phyloP scores from a whole-genome alignment of 2,113 vertebrate genomes.

The Opisthocomus hoazin region DNA sequence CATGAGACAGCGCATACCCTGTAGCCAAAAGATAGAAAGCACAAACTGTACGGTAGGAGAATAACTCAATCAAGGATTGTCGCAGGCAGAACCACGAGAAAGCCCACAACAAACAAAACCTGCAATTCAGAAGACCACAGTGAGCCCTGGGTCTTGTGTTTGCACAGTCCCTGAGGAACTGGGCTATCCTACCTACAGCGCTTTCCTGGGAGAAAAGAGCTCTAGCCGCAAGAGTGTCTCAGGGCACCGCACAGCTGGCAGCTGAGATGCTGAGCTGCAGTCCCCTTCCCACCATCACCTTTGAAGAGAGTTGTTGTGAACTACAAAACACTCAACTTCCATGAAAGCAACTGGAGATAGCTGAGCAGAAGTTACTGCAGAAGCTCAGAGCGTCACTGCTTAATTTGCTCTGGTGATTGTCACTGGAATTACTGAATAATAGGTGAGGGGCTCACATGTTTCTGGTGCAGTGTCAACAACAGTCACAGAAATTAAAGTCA shows the following conservation, averaged over 20 bases:
- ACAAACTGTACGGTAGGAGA: neutral
- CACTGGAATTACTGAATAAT: neutral
- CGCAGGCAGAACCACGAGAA: neutral
- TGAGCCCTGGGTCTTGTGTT: neutral
- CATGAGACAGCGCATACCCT: neutral
- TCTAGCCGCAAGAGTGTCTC: neutral
- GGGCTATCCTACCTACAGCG: fast-evolving
- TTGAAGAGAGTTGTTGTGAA: neutral
- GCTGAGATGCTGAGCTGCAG: neutral
- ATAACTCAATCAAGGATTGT: neutral
- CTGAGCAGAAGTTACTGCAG: neutral
- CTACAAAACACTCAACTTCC: neutral
- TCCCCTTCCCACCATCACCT: neutral
- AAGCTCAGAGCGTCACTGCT: neutral
- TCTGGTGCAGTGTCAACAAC: neutral
- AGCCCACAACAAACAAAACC: neutral
- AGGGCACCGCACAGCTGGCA: neutral
- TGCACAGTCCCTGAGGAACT: neutral
- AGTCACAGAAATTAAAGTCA: neutral
- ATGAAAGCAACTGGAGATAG: neutral
- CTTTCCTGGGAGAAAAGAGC: neutral
- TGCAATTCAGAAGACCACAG: neutral
- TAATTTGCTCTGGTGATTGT: neutral
- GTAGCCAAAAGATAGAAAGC: neutral
- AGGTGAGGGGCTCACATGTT: neutral